phyloP scores from a whole-genome alignment of 2,113 vertebrate genomes.

The Glareola pratincola region DNA sequence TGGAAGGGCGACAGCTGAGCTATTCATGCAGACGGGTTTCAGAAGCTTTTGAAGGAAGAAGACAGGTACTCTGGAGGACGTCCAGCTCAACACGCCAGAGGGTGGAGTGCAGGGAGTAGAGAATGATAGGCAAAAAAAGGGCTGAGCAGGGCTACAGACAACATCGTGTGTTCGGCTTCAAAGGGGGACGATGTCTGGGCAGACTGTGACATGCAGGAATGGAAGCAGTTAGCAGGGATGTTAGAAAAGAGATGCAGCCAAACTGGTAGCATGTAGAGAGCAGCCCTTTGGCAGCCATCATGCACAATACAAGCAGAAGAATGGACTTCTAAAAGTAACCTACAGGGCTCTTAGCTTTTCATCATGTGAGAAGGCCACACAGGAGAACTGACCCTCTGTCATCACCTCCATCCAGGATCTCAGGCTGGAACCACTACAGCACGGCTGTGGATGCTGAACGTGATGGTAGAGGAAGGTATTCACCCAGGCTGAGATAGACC shows the following conservation, averaged over 20 bases:
- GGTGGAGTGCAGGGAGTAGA: background rate
- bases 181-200: background rate
- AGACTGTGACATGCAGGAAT: background rate
- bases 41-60: background rate
- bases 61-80: background rate
- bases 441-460: background rate
- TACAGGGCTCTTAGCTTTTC: background rate
- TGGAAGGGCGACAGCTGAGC: background rate
- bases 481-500: background rate
- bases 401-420: background rate
- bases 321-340: background rate
- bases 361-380: background rate
- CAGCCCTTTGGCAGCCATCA: background rate
- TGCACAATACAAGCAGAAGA: background rate
- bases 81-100: background rate
- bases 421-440: background rate
- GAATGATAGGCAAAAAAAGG: background rate
- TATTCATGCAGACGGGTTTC: background rate
- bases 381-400: background rate
- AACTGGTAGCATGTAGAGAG: background rate
- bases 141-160: background rate
- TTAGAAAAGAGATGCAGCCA: background rate
- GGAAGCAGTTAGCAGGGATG: background rate
- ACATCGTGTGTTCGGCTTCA: background rate
- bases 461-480: background rate